Evolutionary conservation across 64 coral and sea anemone species (phyloP).

Genomic region (Anthopleura sola): DNA sequence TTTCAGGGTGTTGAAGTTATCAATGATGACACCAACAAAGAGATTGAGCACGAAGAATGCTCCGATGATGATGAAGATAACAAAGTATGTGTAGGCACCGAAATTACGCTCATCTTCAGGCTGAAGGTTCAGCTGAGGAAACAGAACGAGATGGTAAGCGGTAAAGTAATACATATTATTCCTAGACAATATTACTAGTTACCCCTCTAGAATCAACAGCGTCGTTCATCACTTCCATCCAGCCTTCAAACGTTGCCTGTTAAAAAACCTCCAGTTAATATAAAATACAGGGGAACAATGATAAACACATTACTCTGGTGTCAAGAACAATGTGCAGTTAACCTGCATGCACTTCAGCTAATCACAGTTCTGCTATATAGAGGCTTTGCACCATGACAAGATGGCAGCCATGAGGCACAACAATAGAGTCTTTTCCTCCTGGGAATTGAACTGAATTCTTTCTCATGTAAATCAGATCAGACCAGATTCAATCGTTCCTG

Average conservation of each 20-base stretch:
- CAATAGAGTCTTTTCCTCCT: too few species aligned
- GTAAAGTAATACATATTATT: background rate
- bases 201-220: conserved; percentile 83
- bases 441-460: too few species aligned
- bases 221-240: conserved; percentile 88
- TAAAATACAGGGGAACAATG: background rate
- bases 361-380: too few species aligned
- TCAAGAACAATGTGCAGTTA: too few species aligned
- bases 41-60: conserved; percentile 75
- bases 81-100: conserved; percentile 53
- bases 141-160: background rate
- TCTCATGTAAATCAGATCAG: too few species aligned
- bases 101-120: conserved; percentile 54
- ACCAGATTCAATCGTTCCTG: too few species aligned
- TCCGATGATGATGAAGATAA: conserved; percentile 62
- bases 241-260: conserved; percentile 88
- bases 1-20: conserved; percentile 75
- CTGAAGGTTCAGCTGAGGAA: conserved; percentile 30
- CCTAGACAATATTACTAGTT: background rate
- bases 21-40: conserved; percentile 80
- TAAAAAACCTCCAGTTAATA: background rate
- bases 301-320: too few species aligned
- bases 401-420: too few species aligned
- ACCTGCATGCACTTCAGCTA: too few species aligned
- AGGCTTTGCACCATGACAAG: too few species aligned